These are phyloP conservation scores for Anguilla marmorata DNA, from an alignment of 2,797 vertebrate genomes.

Conservation along the genomic window DNA sequence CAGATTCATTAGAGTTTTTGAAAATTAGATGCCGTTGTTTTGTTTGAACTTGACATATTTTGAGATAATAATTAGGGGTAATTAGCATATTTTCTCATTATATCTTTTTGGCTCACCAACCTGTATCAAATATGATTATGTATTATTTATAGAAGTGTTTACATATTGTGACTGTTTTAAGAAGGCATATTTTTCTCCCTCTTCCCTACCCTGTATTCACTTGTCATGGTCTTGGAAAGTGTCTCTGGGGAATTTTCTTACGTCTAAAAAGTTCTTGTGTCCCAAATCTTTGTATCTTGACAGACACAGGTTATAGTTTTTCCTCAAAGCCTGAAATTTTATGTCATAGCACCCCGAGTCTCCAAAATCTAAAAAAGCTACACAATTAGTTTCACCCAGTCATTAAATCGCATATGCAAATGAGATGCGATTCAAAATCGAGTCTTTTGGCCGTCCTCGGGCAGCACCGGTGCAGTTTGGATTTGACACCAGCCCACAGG, in stretches of 20 bases:
- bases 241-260: neutral
- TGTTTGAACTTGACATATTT: neutral
- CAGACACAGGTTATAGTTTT: neutral
- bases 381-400: neutral
- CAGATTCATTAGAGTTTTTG: neutral
- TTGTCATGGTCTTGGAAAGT: neutral
- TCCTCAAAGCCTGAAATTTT: neutral
- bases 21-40: neutral
- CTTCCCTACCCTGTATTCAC: neutral
- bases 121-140: constrained; percentile 22
- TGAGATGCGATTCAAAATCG: neutral
- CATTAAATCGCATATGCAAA: neutral
- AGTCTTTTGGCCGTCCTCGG: neutral
- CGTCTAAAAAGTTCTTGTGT: neutral
- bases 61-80: constrained; percentile 13
- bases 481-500: neutral
- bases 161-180: neutral
- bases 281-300: neutral
- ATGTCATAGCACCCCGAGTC: neutral
- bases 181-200: neutral
- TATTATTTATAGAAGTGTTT: constrained; percentile 14
- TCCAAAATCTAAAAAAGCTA: neutral
- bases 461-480: neutral
- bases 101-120: constrained; percentile 17
- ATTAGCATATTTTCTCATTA: constrained; percentile 21